Evolutionary conservation across 2,888 invertebrate genomes (phyloP).

Genomic region (Branchellion lobata): DNA sequence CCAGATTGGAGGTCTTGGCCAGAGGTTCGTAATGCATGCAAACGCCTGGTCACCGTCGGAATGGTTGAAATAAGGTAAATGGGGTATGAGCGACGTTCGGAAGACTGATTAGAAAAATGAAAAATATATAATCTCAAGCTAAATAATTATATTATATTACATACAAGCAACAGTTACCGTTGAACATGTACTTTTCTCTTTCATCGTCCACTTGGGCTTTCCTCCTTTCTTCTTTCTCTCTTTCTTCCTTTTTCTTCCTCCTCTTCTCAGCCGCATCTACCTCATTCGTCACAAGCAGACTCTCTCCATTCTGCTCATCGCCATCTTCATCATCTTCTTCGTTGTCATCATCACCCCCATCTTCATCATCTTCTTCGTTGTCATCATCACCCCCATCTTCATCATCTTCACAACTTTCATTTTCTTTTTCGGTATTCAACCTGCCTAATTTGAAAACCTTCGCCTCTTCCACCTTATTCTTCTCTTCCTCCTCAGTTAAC

Average conservation of each 20-base stretch:
- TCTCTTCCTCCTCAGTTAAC: conserved; percentile 6
- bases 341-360: neutral
- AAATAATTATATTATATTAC: too few species aligned
- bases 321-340: neutral
- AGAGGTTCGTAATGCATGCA: conserved; percentile 44
- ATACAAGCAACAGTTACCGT: neutral
- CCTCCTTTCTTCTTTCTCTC: neutral
- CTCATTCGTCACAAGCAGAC: neutral
- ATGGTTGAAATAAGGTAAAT: neutral
- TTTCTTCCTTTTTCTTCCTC: neutral
- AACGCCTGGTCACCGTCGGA: too few species aligned
- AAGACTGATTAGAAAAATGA: too few species aligned
- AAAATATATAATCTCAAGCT: too few species aligned
- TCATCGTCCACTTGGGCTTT: neutral
- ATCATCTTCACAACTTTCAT: conserved; percentile 29
- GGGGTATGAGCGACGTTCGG: neutral
- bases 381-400: conserved; percentile 46
- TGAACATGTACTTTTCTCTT: neutral
- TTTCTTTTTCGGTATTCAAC: conserved; percentile 25
- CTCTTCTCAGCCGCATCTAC: neutral
- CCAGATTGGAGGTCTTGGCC: conserved; percentile 56
- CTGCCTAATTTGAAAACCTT: neutral
- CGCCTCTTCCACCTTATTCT: neutral
- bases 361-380: conserved; percentile 32
- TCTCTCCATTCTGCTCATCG: neutral